Evolutionary conservation across 2,113 vertebrate species (phyloP).

Genomic region (Gymnogyps californianus): DNA sequence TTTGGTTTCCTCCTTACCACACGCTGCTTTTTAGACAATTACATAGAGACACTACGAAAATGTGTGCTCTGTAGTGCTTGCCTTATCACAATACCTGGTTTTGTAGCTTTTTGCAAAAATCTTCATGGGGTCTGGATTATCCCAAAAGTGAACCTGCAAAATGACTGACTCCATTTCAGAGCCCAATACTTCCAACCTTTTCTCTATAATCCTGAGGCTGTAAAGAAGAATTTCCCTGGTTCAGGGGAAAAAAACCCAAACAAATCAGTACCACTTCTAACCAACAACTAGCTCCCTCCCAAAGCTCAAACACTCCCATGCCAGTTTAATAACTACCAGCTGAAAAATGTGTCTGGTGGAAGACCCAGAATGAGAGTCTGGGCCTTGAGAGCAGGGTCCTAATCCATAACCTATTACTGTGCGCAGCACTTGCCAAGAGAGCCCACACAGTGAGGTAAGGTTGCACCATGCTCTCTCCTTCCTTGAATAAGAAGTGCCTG

Average conservation of each 20-base stretch:
- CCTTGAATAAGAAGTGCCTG: slow-evolving; percentile 11
- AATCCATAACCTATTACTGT: neutral
- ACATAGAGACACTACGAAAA: neutral
- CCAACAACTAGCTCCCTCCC: neutral
- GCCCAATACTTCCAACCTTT: neutral
- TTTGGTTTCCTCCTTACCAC: neutral
- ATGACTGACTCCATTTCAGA: neutral
- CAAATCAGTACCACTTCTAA: neutral
- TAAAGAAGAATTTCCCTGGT: neutral
- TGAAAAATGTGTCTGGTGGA: neutral
- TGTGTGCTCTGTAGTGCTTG: neutral
- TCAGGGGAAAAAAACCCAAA: neutral
- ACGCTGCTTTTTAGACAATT: neutral
- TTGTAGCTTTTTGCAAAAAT: neutral
- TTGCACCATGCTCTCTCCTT: neutral
- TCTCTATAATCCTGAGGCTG: neutral
- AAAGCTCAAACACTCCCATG: neutral
- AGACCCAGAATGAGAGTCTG: neutral
- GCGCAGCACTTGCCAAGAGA: neutral
- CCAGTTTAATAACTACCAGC: neutral
- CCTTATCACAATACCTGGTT: neutral
- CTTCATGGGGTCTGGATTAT: neutral
- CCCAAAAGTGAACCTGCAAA: neutral
- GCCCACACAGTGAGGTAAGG: slow-evolving; percentile 27
- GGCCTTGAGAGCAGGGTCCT: neutral